These are phyloP conservation scores for Helicolenus hilgendorfi DNA, from an alignment of 2,797 vertebrate species.

Conservation along the genomic window DNA sequence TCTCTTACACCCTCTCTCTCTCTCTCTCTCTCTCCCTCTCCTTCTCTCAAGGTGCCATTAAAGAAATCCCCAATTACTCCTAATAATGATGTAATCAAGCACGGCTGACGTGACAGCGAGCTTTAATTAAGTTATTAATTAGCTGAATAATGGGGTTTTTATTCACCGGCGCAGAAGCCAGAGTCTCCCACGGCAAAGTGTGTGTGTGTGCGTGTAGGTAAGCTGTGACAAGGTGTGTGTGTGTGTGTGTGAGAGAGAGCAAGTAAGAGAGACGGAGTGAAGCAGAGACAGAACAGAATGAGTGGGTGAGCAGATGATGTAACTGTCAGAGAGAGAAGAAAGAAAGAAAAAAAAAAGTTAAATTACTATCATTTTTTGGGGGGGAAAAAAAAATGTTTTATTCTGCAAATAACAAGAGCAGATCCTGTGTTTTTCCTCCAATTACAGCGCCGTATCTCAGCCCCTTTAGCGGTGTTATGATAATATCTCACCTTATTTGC, in stretches of 20 bases:
- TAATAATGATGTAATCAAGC: conserved; percentile 91
- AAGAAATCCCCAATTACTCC: conserved; percentile 89
- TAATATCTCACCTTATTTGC: conserved; percentile 50
- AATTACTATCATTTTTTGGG: neutral
- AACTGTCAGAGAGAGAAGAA: neutral
- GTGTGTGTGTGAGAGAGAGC: neutral
- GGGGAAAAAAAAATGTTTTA: neutral
- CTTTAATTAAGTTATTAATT: conserved; percentile 93
- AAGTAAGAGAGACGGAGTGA: neutral
- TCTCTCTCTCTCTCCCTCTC: conserved; percentile 75
- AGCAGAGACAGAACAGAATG: neutral
- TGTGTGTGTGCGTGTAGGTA: conserved; percentile 25
- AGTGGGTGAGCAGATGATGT: conserved; percentile 11
- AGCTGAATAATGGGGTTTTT: conserved; percentile 89
- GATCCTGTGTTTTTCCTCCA: conserved; percentile 3
- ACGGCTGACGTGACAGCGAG: conserved; percentile 84
- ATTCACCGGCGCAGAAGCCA: conserved; percentile 81
- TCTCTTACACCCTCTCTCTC: conserved; percentile 20
- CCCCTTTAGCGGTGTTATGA: conserved; percentile 16
- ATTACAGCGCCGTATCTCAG: neutral
- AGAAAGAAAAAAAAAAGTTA: neutral
- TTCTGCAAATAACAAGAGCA: neutral
- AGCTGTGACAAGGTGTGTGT: neutral
- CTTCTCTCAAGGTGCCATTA: conserved; percentile 88
- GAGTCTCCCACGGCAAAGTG: conserved; percentile 71